phyloP scores from a whole-genome alignment of 2,888 invertebrate species.

The Cyaniris semiargus region DNA sequence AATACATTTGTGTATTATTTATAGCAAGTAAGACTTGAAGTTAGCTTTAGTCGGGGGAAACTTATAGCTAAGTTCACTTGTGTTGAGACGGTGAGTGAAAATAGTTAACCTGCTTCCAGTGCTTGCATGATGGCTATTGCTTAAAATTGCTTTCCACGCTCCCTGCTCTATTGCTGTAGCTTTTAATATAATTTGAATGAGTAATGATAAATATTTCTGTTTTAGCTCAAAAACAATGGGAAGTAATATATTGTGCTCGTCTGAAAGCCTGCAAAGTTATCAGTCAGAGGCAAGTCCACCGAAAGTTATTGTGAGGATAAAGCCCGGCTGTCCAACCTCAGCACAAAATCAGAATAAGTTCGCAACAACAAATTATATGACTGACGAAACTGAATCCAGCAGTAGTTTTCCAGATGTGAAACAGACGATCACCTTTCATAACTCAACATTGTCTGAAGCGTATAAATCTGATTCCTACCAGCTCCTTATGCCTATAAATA shows the following conservation, averaged over 20 bases:
- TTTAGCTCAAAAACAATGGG: slow-evolving; percentile 46
- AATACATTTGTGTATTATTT: slow-evolving; percentile 39
- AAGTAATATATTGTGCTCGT: slow-evolving; percentile 47
- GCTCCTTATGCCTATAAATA: slow-evolving; percentile 51
- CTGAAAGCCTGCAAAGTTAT: slow-evolving; percentile 66
- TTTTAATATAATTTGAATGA: slow-evolving; percentile 33
- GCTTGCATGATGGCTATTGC: slow-evolving; percentile 40
- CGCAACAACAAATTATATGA: slow-evolving; percentile 35
- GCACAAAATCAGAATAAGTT: slow-evolving; percentile 1
- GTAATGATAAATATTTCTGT: not conserved
- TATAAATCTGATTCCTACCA: slow-evolving; percentile 67
- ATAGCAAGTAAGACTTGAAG: slow-evolving; percentile 7
- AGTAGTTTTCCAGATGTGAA: slow-evolving; percentile 48
- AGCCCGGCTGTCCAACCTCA: slow-evolving; percentile 37
- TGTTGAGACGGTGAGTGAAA: not conserved
- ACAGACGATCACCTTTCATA: slow-evolving; percentile 43
- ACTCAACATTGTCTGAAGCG: slow-evolving; percentile 52
- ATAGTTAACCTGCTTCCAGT: slow-evolving; percentile 70
- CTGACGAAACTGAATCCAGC: slow-evolving; percentile 54
- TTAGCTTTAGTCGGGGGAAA: not conserved
- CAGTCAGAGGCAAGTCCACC: slow-evolving; percentile 60
- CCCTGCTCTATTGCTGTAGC: slow-evolving; percentile 38
- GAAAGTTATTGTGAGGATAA: slow-evolving; percentile 50
- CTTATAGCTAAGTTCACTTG: slow-evolving; percentile 3
- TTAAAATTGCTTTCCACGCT: slow-evolving; percentile 26